phyloP scores from a whole-genome alignment of 2,888 invertebrate genomes.

The Diaphora mendica region DNA sequence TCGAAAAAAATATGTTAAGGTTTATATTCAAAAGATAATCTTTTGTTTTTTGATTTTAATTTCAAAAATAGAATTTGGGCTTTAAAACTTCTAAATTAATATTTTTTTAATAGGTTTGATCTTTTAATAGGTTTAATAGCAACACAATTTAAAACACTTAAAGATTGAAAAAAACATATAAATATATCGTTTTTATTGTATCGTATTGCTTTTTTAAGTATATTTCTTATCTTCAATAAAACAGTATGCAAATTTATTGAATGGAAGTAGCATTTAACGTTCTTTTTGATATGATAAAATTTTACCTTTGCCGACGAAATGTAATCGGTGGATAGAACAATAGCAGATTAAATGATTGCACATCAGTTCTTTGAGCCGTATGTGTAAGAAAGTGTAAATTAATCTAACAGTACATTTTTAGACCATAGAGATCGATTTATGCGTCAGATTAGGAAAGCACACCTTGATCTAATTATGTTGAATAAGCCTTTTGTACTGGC shows the following conservation, averaged over 20 bases:
- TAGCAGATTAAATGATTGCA: conserved; percentile 39
- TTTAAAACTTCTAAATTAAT: background rate
- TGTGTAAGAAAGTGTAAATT: conserved; percentile 49
- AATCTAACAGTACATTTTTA: conserved; percentile 37
- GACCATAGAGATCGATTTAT: conserved; percentile 6
- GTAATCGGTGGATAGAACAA: conserved; percentile 37
- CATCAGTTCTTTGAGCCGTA: conserved; percentile 16
- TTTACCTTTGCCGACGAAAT: conserved; percentile 20
- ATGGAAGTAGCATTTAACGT: background rate
- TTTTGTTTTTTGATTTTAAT: background rate
- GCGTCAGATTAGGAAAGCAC: conserved; percentile 15
- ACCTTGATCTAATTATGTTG: conserved; percentile 2
- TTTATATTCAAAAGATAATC: background rate
- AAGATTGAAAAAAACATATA: background rate
- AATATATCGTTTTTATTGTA: background rate
- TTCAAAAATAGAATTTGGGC: background rate
- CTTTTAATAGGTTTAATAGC: background rate
- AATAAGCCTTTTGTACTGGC: background rate
- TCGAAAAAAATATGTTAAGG: background rate
- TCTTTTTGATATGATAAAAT: background rate
- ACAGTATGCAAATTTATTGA: background rate
- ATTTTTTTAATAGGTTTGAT: background rate
- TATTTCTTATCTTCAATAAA: background rate
- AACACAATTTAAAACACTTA: background rate
- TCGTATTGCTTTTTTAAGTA: background rate